Base-by-base conservation (phyloP, 2,888 invertebrate genomes). In the Oscheius onirici region DNA sequence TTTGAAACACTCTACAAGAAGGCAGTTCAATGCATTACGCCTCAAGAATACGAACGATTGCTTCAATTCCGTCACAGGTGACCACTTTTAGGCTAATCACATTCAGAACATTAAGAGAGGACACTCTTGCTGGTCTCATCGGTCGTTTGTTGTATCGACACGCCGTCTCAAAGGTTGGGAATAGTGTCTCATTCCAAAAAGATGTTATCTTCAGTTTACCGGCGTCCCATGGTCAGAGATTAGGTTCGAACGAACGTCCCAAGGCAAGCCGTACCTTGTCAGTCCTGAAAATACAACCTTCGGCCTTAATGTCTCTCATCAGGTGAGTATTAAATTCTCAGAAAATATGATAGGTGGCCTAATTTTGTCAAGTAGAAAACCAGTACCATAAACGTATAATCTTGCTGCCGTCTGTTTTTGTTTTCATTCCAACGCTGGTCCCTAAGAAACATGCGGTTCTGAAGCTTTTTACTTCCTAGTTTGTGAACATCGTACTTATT, bases 241-340 rank as follows among this genome's bases (percentile, higher is more conserved):
- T 61, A 74, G 78, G 28, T 82, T 88, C 63, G 82, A 78, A 34
- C 77, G 87, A 68, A 87, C 87, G 2, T 84, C 86, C 17, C 69
- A 80, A 10, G 87, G 87, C 57, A 87, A 87, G 73, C 87, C 87
- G 11, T 87, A 75, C 69, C 54, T 87, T 20, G 75, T 71, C 3
- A 70, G 46, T 11, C 87, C 87, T n/a, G 70, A 77, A 1, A 70
- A 74, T 10, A 75, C 78, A 41, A 75, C 72, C 10, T 83, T 87
- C 69, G 85, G 86, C 5, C 57, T 87, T 63, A 87, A 87, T 72
- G 80, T 86, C 41, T 83, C 87, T 1, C 87, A 87, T 76, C 87
- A 88, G 77, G 85, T 84, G 24, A 10, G 20, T n/a, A n/a, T n/a
- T n/a, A n/a, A n/a, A n/a, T n/a, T n/a, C n/a, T n/a, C n/a, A n/a